These are phyloP conservation scores for Deilephila porcellus DNA, from an alignment of 2,888 invertebrate genomes.

Conservation along the genomic window DNA sequence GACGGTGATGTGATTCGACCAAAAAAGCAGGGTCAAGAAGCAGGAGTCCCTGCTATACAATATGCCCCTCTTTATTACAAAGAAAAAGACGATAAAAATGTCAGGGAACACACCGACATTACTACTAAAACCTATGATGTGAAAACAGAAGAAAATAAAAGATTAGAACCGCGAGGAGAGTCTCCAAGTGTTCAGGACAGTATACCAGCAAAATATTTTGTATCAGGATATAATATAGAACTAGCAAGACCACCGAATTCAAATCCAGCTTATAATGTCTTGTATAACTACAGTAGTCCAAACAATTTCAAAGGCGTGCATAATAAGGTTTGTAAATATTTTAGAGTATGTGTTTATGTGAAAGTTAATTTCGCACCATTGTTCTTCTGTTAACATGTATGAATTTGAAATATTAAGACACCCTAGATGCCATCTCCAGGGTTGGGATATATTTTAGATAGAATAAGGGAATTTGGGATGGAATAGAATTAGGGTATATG, in stretches of 20 bases:
- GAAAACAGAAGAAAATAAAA: conserved; percentile 33
- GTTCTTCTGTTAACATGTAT: neutral
- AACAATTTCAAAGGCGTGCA: conserved; percentile 35
- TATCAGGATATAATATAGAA: conserved; percentile 49
- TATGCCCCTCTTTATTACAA: conserved; percentile 48
- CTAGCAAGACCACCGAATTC: conserved; percentile 42
- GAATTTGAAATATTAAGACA: too few species aligned
- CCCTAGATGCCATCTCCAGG: too few species aligned
- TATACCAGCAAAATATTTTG: conserved; percentile 40
- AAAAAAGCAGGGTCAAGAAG: neutral
- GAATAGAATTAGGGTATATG: too few species aligned
- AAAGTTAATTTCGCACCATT: neutral
- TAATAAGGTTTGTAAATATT: conserved; percentile 43
- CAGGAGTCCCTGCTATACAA: conserved; percentile 40
- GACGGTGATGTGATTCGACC: conserved; percentile 24
- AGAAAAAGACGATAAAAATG: neutral
- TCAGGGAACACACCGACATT: neutral
- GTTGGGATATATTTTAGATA: too few species aligned
- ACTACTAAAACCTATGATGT: neutral
- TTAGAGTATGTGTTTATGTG: neutral
- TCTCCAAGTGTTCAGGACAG: conserved; percentile 24
- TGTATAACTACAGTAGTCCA: conserved; percentile 42
- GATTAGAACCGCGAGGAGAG: conserved; percentile 50
- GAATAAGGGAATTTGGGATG: too few species aligned
- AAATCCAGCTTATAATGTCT: conserved; percentile 47